A percentile compares a stretch with the other conserved stretches of the same genome.
phyloP scores from a whole-genome alignment of 2,888 invertebrate species.

The Lagria hirta region DNA sequence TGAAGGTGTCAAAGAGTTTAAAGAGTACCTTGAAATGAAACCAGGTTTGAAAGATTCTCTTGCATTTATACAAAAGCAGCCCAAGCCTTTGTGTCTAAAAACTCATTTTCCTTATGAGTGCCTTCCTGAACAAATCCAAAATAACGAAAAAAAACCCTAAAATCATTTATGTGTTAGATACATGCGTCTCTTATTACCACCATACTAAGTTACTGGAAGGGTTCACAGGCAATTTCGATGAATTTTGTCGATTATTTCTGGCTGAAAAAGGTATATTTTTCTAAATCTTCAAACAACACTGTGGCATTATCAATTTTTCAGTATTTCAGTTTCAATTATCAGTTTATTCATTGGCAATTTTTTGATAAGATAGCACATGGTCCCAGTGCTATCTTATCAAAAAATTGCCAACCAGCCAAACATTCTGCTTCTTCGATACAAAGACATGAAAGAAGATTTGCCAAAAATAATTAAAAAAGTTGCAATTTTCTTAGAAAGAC shows the following conservation, averaged over 20 bases:
- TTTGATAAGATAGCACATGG: too few species aligned
- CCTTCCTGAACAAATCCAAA: conserved; percentile 57
- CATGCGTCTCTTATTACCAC: conserved; percentile 69
- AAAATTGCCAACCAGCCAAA: conserved; percentile 40
- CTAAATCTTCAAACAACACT: too few species aligned
- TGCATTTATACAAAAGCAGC: conserved; percentile 34
- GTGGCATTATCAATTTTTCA: too few species aligned
- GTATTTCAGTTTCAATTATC: too few species aligned
- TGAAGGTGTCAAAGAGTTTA: too few species aligned
- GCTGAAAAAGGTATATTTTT: conserved; percentile 57
- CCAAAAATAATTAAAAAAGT: conserved; percentile 37
- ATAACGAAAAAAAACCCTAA: conserved; percentile 50
- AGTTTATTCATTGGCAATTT: too few species aligned
- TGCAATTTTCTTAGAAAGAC: conserved; percentile 39
- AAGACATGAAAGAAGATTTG: conserved; percentile 43
- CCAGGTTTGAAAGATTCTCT: conserved; percentile 38
- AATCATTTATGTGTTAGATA: conserved; percentile 73
- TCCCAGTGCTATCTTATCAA: conserved; percentile 46
- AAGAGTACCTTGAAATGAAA: too few species aligned
- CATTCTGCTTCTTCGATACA: conserved; percentile 45
- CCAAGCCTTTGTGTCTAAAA: conserved; percentile 60
- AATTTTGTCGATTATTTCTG: conserved; percentile 64
- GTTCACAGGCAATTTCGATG: conserved; percentile 58
- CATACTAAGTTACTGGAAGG: conserved; percentile 63
- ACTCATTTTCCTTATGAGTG: conserved; percentile 65